These are phyloP conservation scores for Drosophila mayaguana DNA, from an alignment of 2,888 invertebrate genomes.

Conservation along the genomic window DNA sequence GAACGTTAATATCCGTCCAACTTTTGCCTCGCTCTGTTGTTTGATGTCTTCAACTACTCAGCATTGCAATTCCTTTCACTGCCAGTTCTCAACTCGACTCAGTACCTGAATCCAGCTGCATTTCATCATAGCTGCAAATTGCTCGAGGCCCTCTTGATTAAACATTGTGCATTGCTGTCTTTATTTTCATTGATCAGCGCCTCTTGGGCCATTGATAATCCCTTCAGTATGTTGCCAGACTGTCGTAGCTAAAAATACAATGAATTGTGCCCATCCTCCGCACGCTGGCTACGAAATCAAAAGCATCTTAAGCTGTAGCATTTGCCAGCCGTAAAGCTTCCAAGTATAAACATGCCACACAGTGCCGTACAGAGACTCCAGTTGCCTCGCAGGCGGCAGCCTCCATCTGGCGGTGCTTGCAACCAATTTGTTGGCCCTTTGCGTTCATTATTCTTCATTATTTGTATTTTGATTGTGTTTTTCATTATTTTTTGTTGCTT, in stretches of 20 bases:
- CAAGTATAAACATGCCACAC: constrained; percentile 43
- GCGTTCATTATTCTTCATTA: constrained; percentile 58
- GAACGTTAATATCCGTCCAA: neutral
- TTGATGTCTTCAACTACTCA: neutral
- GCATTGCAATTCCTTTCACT: too few species aligned
- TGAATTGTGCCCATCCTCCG: constrained; percentile 1
- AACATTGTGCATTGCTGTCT: neutral
- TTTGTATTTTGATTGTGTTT: constrained; percentile 56
- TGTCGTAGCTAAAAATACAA: constrained; percentile 34
- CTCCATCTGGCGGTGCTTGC: constrained; percentile 34
- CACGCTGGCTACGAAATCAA: constrained; percentile 2
- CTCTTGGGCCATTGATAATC: constrained; percentile 34
- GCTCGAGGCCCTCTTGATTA: constrained; percentile 1
- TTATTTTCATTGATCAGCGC: constrained; percentile 12
- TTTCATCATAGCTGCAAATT: neutral
- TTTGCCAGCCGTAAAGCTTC: constrained; percentile 35
- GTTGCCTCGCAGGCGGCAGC: constrained; percentile 18
- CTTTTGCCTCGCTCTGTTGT: neutral
- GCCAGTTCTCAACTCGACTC: neutral
- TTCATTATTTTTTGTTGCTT: constrained; percentile 11
- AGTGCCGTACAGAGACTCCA: neutral
- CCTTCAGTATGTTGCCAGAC: constrained; percentile 39
- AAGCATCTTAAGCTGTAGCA: constrained; percentile 36
- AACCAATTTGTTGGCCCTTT: constrained; percentile 38
- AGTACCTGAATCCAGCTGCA: constrained; percentile 2